Evolutionary conservation across 2,888 invertebrate genomes (phyloP), one percentile per base, ranked within the genome.

Genomic region (Chaitophorus viminalis): DNA sequence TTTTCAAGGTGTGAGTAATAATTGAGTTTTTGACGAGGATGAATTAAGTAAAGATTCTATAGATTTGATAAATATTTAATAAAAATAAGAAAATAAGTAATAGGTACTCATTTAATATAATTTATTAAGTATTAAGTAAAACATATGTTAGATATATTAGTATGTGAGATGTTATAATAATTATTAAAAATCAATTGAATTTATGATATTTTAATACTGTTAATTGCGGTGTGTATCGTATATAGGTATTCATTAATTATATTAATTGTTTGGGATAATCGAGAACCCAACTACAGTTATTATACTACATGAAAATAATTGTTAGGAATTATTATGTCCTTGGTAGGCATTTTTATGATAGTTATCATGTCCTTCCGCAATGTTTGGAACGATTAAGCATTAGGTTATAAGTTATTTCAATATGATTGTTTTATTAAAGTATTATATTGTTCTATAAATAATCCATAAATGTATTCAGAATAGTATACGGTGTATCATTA

Each of bases 391-490:
- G 14, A 77, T 21, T 77, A 21, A 52, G 52, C 21, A 60, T 65
- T 29, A 25, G 79, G 65, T 79, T 39, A n/a, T n/a, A 39, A 39
- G 29, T 36, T 39, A 79, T 79, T 60, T 60, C 1, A 65, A 79
- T 79, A 33, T 17, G 46, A 77, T 77, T n/a, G 18, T 65, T 60
- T 54, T 78, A 54, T 78, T 31, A 78, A n/a, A n/a, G n/a, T n/a
- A n/a, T 78, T 31, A 78, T 33, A 31, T 25, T 33, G 18, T 46
- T 46, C 14, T 14, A 46, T 46, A 46, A 46, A 46, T 46, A 46
- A 46, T 46, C 2, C 3, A 46, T 21, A 60, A 60, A 60, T 25
- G 6, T 60, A 60, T 60, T 60, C 5, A 60, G 60, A 60, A 60
- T 60, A 60, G 60, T 60, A 60, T 46, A 60, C 60, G 60, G 8